Evolutionary conservation across 2,888 invertebrate genomes (phyloP), one percentile per base, ranked within the genome.

Genomic region (Eurois occulta): DNA sequence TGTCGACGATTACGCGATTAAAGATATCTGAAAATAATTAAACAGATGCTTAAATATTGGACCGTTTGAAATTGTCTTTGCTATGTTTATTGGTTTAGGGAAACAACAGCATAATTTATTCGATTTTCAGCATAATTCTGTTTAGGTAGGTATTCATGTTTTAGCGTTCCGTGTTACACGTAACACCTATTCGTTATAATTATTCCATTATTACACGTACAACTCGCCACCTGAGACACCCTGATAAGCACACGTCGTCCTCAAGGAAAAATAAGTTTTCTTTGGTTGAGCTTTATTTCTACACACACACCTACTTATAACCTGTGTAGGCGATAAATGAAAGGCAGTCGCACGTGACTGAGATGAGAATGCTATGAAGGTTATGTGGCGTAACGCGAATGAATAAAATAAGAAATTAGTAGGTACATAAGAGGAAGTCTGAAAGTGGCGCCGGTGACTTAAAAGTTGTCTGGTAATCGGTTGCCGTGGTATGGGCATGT

Each of bases 181-280:
- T 55, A 5, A 55, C 11, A 5, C 68, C 32, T 72, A 69, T 78
- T 68, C 72, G 72, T 78, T 65, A 77, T 76, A 77, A 87, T 85
- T 76, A 76, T 83, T 79, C 46, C 52, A 77, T 81, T 83, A 76
- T 76, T 74, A 74, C 66, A 66, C 70, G 41, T 66, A 58, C 43
- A 38, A 70, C 65, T 72, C 32, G 62, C 83, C 87, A 87, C 81
- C 85, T 87, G 86, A 72, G 83, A 68, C 72, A 64, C 38, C 43
- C 64, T 73, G 65, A 75, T 85, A 64, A 77, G 43, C 75, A 65
- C 41, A 1, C 6, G 21, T 58, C 38, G n/a, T 64, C 38, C 5
- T 28, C 24, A n/a, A 46, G 65, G 41, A 32, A 58, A 60, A 38
- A 43, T 16, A 21, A 0, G 5, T n/a, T 28, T 60, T 46, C 32